phyloP scores from a whole-genome alignment of 2,888 invertebrate genomes.

The Dicyrtoma fusca region DNA sequence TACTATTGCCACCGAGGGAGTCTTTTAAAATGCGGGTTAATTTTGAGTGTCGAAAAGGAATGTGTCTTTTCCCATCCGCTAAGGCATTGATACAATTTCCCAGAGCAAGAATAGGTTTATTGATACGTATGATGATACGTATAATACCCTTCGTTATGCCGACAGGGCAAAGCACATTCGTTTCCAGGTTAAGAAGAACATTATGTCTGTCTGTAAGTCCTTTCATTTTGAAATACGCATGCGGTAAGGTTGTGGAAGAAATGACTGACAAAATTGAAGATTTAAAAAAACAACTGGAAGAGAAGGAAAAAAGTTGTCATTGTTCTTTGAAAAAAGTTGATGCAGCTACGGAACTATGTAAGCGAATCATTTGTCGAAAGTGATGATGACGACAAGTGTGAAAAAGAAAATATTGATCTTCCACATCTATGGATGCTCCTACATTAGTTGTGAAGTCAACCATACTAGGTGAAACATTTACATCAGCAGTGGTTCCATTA shows the following conservation, averaged over 20 bases:
- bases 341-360: constrained; percentile 29
- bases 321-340: constrained; percentile 33
- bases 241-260: constrained; percentile 73
- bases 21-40: constrained; percentile 87
- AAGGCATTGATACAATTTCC: constrained; percentile 81
- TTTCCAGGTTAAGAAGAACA: constrained; percentile 70
- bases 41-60: constrained; percentile 90
- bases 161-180: constrained; percentile 82
- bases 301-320: constrained; percentile 30
- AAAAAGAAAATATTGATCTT: no score
- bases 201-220: constrained; percentile 72
- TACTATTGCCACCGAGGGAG: constrained; percentile 89
- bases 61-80: constrained; percentile 79
- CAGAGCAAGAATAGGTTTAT: constrained; percentile 83
- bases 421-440: no score
- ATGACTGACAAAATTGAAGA: constrained; percentile 67
- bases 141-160: constrained; percentile 88
- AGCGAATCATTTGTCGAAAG: neutral
- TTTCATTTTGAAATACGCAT: constrained; percentile 71
- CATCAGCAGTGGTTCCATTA: no score
- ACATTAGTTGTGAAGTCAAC: no score
- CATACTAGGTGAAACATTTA: no score
- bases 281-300: constrained; percentile 60
- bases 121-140: constrained; percentile 92
- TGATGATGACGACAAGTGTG: no score